These are phyloP conservation scores for Limnephilus rhombicus DNA, from an alignment of 2,888 invertebrate genomes.

Conservation along the genomic window DNA sequence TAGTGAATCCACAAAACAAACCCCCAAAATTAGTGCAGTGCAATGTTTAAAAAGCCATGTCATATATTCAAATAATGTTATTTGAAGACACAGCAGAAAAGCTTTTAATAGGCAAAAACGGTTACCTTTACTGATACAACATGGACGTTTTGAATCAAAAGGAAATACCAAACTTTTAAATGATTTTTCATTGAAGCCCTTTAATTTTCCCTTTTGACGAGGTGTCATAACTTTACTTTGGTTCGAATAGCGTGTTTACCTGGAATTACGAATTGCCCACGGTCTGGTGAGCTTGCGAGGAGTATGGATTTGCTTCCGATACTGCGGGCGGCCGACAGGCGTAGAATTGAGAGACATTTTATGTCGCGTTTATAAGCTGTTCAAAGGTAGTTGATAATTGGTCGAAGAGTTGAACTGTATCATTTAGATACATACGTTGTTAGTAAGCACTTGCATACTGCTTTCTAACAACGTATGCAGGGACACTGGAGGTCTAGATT, in stretches of 20 bases:
- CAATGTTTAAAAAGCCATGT: not conserved
- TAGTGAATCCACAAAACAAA: not conserved
- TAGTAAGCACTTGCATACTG: too few species aligned
- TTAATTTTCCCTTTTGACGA: not conserved
- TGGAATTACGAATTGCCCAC: conserved; percentile 63
- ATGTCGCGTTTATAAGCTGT: not conserved
- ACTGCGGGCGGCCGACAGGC: conserved; percentile 28
- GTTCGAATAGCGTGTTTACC: conserved; percentile 37
- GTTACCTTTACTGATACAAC: not conserved
- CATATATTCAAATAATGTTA: not conserved
- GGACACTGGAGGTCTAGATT: too few species aligned
- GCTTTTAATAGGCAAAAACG: not conserved
- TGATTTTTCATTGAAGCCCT: not conserved
- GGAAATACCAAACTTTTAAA: not conserved
- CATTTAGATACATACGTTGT: too few species aligned
- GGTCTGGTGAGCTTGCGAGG: conserved; percentile 63
- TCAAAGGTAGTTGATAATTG: too few species aligned
- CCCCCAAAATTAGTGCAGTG: not conserved
- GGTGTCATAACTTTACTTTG: not conserved
- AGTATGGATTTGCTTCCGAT: conserved; percentile 61
- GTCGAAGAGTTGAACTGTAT: not conserved
- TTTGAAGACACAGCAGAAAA: not conserved
- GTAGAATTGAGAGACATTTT: conserved; percentile 16
- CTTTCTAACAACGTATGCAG: too few species aligned
- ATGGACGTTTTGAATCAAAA: not conserved